Evolutionary conservation across 2,113 vertebrate species (phyloP), one percentile per base, ranked within the genome.

Genomic region (Dipodomys stephensi): DNA sequence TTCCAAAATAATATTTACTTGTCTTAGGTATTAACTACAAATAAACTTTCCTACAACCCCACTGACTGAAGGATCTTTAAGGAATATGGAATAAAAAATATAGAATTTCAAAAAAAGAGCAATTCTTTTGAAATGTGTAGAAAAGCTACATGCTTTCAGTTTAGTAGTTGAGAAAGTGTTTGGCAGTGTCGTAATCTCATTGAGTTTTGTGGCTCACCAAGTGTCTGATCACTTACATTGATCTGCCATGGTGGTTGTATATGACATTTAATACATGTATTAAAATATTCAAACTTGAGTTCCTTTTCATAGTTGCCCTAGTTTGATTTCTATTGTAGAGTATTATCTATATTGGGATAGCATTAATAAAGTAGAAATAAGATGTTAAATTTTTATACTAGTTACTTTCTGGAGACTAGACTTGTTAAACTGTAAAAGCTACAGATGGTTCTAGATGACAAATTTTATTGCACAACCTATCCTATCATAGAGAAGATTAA

Each of bases 1-100:
- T 94, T 88, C 27, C 76, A 53, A 78, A 86, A 60, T 20, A 72
- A 15, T 84, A 87, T 78, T 94, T 71, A 88, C 88, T 39, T 95
- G 30, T 74, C 57, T 65, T 65, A 16, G 20, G 39, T 60, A 57
- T 94, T 79, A 82, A 83, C 2, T n/a, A 32, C 64, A 87, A 4
- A 94, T 28, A 46, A 79, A 20, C 27, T 93, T 68, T 83, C 22
- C 20, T 15, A 87, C 7, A 84, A 2, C 92, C 39, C 76, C 44
- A 65, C 6, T 76, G 22, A 83, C 30, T 62, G 7, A 22, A 83
- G 12, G 28, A 89, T 53, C 92, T 92, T 90, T 72, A 35, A 93
- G 80, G 72, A 68, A 83, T 82, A 87, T 93, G 20, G 35, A 62
- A 79, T 93, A 13, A 87, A 82, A 32, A 65, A 39, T 39, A 39